These are phyloP conservation scores for Lycaon pictus DNA, from an alignment of 2,113 vertebrate species.

Conservation along the genomic window DNA sequence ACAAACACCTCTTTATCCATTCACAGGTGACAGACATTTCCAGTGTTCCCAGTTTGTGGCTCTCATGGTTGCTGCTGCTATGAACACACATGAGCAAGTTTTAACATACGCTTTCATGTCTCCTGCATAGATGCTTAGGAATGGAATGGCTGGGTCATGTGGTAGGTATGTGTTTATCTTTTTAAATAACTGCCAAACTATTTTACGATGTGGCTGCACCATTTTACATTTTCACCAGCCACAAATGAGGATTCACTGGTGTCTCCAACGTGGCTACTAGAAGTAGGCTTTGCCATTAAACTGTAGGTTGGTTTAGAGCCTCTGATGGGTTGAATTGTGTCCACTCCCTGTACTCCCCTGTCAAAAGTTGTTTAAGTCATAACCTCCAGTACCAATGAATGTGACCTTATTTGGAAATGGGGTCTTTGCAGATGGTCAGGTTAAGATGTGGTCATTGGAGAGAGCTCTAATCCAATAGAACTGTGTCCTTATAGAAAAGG, in stretches of 20 bases:
- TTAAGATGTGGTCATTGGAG: neutral
- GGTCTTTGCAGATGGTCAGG: neutral
- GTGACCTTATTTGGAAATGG: neutral
- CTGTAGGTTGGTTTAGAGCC: neutral
- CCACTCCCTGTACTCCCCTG: rapidly evolving
- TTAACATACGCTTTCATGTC: neutral
- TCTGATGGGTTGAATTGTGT: neutral
- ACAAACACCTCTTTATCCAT: neutral
- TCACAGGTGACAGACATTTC: neutral
- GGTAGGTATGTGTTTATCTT: neutral
- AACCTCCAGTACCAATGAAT: neutral
- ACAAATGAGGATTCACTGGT: neutral
- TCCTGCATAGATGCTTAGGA: neutral
- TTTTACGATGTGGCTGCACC: neutral
- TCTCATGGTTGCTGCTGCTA: neutral
- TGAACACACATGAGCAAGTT: neutral
- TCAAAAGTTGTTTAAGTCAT: neutral
- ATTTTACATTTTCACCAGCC: neutral
- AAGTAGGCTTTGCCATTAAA: neutral
- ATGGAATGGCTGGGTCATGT: neutral
- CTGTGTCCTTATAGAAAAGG: neutral
- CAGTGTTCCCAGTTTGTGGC: neutral
- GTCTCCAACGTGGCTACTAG: neutral
- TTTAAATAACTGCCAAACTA: neutral
- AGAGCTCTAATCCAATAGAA: neutral